Evolutionary conservation across 1,140 invertebrate species (phyloP), one percentile per base, ranked within the genome.

Genomic region (Hylaeus volcanicus): DNA sequence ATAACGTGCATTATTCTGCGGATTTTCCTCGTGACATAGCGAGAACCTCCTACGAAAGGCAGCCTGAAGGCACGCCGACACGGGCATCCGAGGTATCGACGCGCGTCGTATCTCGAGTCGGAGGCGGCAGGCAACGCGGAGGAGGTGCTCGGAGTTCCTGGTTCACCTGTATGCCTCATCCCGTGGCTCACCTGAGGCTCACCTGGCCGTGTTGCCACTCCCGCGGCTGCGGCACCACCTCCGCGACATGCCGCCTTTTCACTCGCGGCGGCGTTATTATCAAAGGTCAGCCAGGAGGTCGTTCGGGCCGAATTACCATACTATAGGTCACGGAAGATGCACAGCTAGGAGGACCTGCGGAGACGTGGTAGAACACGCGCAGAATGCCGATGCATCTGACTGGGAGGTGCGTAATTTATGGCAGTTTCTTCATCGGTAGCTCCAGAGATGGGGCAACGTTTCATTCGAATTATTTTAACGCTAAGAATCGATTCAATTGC

Each of bases 201-300:
- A 89, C 88, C 86, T 89, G 89, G 86, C 89, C 85, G 88, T 83
- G 86, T 88, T 83, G 91, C 91, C 90, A 90, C 91, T 92, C 91
- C 90, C 88, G 88, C 76, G 83, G 79, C 82, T 69, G 69, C 66
- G 73, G 79, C 82, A 90, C 87, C 86, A 88, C 88, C 88, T 90
- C 88, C 88, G 88, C 91, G 90, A 92, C 91, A 92, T 90, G 88
- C 92, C 90, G 90, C 84, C 89, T 92, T 91, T 92, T 90, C 89
- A 90, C 89, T 90, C 86, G 81, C 84, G 84, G 84, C 87, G 84
- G 76, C 84, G 88, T 89, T 92, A 92, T 92, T 92, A 92, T 92
- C 91, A 92, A 92, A 93, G 92, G 92, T 93, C 89, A 93, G 88
- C 89, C 80, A 61, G 86, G 90, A 91, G 91, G 91, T 92, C 90